Evolutionary conservation across 2,797 vertebrate species (phyloP).

Genomic region (Graptemys geographica): DNA sequence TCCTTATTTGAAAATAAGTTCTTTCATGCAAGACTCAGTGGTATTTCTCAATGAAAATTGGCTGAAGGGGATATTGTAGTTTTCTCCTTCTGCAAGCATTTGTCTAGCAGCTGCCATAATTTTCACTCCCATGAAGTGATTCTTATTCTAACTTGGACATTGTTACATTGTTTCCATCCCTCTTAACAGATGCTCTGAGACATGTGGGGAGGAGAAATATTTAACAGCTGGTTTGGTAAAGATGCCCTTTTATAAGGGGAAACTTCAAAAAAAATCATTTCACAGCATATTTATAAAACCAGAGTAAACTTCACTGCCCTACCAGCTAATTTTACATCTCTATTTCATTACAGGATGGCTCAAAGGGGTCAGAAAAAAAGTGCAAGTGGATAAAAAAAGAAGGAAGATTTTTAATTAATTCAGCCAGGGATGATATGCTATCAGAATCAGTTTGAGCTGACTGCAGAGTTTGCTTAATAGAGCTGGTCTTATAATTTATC

Average conservation of each 20-base stretch:
- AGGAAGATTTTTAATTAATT: background rate
- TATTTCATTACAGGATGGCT: background rate
- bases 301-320: conserved; percentile 15
- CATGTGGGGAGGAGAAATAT: background rate
- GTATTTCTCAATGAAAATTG: conserved; percentile 35
- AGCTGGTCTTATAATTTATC: background rate
- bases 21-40: conserved; percentile 41
- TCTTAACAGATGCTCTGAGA: conserved; percentile 22
- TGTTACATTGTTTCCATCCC: background rate
- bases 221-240: background rate
- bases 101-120: conserved; percentile 17
- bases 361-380: background rate
- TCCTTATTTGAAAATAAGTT: background rate
- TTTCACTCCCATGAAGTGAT: conserved; percentile 33
- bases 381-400: background rate
- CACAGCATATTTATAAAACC: conserved; percentile 7
- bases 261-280: background rate
- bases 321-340: conserved; percentile 20
- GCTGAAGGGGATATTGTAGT: conserved; percentile 10
- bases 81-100: conserved; percentile 28
- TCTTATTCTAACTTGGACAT: background rate
- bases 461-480: background rate
- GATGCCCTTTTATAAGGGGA: conserved; percentile 15
- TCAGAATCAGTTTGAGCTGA: background rate
- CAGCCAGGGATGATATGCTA: background rate